These are phyloP conservation scores for Phyllotreta striolata DNA, from an alignment of 2,888 invertebrate genomes.

Conservation along the genomic window DNA sequence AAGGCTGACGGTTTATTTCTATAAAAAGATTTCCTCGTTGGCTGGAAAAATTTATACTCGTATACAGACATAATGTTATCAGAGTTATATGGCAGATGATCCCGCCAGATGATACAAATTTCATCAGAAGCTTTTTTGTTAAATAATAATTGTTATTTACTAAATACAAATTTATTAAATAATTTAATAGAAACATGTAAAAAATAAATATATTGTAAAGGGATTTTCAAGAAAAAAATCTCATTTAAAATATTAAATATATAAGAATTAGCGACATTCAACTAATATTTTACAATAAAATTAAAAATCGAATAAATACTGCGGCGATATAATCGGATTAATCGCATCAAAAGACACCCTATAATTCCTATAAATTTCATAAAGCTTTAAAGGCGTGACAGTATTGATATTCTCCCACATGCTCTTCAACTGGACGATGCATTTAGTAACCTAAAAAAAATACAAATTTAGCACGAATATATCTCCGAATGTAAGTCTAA, in stretches of 20 bases:
- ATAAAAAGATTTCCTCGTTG: too few species aligned
- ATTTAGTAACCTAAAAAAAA: constrained; percentile 52
- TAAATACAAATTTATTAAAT: too few species aligned
- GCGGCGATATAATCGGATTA: constrained; percentile 50
- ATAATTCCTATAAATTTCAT: constrained; percentile 48
- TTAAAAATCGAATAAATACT: constrained; percentile 46
- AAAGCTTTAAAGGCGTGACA: constrained; percentile 47
- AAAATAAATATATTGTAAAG: too few species aligned
- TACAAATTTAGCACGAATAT: neutral
- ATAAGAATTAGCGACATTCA: too few species aligned
- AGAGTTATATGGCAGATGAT: neutral
- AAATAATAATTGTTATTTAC: too few species aligned
- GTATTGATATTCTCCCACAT: constrained; percentile 53
- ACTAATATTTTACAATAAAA: too few species aligned
- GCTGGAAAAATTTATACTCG: too few species aligned
- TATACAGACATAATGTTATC: neutral
- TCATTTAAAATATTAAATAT: too few species aligned
- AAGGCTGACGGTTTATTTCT: neutral
- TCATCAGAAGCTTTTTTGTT: too few species aligned
- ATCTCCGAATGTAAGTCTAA: neutral
- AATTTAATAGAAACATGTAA: too few species aligned
- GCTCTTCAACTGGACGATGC: constrained; percentile 50
- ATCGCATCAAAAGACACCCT: constrained; percentile 47
- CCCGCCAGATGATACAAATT: too few species aligned
- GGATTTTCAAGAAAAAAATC: too few species aligned